phyloP scores from a whole-genome alignment of 2,113 vertebrate species.

The Callocephalon fimbriatum region DNA sequence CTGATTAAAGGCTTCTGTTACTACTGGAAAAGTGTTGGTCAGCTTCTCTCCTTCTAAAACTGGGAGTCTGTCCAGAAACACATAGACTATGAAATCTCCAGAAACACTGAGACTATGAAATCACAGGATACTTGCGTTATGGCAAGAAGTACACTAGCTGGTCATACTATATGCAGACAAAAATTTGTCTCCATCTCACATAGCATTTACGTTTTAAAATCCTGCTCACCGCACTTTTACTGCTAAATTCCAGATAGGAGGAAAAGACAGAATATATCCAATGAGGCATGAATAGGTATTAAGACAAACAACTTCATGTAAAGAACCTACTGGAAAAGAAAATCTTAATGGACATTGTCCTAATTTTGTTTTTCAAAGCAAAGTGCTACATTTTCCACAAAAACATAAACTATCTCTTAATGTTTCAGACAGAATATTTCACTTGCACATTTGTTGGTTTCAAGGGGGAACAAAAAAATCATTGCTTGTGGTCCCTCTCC shows the following conservation, averaged over 20 bases:
- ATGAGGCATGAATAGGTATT: background rate
- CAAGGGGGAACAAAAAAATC: background rate
- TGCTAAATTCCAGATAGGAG: background rate
- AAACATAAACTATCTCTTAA: background rate
- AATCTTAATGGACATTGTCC: background rate
- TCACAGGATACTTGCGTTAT: background rate
- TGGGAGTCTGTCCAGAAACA: background rate
- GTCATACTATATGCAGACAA: background rate
- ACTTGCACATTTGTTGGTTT: background rate
- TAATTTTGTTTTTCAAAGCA: background rate
- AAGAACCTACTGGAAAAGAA: background rate
- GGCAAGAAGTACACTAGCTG: background rate
- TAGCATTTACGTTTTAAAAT: background rate
- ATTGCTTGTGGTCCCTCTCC: background rate
- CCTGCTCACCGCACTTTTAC: background rate
- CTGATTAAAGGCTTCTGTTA: constrained; percentile 53
- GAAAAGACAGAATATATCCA: background rate
- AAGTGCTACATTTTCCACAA: background rate
- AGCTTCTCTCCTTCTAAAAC: constrained; percentile 28
- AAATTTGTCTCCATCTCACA: background rate
- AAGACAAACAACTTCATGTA: background rate
- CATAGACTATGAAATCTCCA: background rate
- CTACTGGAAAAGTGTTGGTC: background rate
- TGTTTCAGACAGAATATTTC: background rate
- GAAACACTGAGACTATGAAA: background rate